Percentiles rank a stretch among this genome's conserved stretches.
Conservation (phyloP, 2,113 vertebrate genomes). For the Todiramphus chloris region DNA sequence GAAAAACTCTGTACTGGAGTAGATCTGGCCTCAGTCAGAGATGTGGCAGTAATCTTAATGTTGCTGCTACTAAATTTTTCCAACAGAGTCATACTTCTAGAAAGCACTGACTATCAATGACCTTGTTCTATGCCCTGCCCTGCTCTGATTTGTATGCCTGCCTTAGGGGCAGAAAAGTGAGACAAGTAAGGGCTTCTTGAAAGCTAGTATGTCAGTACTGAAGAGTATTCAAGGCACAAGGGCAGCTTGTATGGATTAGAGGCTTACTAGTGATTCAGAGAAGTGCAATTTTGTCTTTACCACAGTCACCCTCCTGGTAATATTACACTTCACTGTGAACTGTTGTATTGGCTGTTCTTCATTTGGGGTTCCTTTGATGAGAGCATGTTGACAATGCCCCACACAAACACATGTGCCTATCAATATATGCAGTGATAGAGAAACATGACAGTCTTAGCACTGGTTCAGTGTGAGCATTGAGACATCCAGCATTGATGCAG, state of each 20-base stretch:
- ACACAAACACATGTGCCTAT: neutral
- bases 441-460: neutral
- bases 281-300: neutral
- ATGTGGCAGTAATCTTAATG: neutral
- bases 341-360: neutral
- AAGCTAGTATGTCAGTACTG: neutral
- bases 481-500: neutral
- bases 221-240: neutral
- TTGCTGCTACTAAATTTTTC: neutral
- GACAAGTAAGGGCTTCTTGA: neutral
- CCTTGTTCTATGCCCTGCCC: neutral
- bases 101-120: neutral
- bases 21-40: neutral
- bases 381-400: accelerated
- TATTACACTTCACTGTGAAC: neutral
- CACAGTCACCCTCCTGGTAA: neutral
- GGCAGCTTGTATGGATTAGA: neutral
- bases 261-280: neutral
- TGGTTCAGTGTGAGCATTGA: neutral
- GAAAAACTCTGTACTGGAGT: neutral
- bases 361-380: neutral
- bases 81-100: neutral
- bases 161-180: neutral
- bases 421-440: no score
- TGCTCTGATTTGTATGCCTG: neutral